Evolutionary conservation across 1,140 invertebrate genomes (phyloP).

Genomic region (Drosophila pallidifrons): DNA sequence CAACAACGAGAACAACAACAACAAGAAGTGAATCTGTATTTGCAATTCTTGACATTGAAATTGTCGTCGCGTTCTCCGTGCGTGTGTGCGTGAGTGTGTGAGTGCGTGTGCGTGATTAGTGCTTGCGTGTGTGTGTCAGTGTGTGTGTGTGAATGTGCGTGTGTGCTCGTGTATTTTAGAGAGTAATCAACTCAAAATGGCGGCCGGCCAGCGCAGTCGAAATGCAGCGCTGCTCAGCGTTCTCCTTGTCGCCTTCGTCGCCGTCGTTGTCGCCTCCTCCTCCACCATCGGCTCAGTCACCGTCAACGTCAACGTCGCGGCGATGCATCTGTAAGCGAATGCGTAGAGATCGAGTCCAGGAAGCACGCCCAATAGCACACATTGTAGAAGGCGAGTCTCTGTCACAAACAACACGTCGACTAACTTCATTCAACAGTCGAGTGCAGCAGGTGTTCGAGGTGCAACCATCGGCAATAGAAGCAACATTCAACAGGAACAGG

Average conservation of each 20-base stretch:
- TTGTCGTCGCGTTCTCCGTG: constrained; percentile 10
- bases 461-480: too few relatives aligned
- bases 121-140: constrained; percentile 16
- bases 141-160: constrained; percentile 22
- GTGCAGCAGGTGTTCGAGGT: background rate
- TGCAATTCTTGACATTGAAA: background rate
- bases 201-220: constrained; percentile 50
- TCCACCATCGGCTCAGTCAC: background rate
- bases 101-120: background rate
- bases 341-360: constrained; percentile 19
- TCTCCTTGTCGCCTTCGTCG: constrained; percentile 9
- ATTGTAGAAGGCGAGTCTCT: constrained; percentile 1
- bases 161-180: constrained; percentile 21
- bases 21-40: background rate
- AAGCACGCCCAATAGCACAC: constrained; percentile 14
- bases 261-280: background rate
- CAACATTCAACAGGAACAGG: too few relatives aligned
- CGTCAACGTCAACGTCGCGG: background rate
- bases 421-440: background rate
- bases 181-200: constrained; percentile 52
- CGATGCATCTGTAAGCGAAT: constrained; percentile 36
- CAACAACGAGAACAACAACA: constrained; percentile 3
- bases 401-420: background rate
- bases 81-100: constrained; percentile 26
- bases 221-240: constrained; percentile 47